Base-by-base conservation (phyloP, 2,888 invertebrate genomes). In the Glyphotaelius pellucidus region DNA sequence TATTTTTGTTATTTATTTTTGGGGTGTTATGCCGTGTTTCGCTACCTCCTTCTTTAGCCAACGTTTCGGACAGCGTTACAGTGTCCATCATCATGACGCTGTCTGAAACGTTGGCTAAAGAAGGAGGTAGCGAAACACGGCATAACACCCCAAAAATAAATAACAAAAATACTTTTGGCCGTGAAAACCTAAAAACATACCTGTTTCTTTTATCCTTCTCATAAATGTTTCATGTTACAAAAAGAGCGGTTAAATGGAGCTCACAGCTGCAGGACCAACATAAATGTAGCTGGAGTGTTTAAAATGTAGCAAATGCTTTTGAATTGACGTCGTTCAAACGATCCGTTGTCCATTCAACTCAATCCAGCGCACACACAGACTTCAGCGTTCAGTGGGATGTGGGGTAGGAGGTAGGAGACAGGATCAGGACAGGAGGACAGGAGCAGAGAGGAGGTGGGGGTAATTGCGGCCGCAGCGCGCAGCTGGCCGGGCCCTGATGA, bases 401-500 rank as follows among this genome's bases (percentile, higher is more conserved):
- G 67, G n/a, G 25, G 67, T 67, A 31, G 83, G 80, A 31, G 80
- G 80, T 25, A 31, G 80, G 80, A 12, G 80, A 14, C 83, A 25
- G 83, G 83, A 35, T n/a, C 31, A 11, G 30, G 83, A 12, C 5
- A 14, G 12, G 80, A 31, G 80, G 30, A 14, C 32, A 19, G 30
- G 30, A 15, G 81, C 11, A 25, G 38, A 35, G 84, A 38, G 84
- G 35, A 32, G 35, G 83, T 7, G 84, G 90, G 79, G 90, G 31
- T n/a, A 90, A 67, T 84, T 35, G 84, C 32, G 47, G 85, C 92
- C 52, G 52, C 35, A 35, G 35, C 35, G 35, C 35, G 35, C 67
- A 67, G 67, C 67, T 67, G 52, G 90, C 90, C 88, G 92, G 31
- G 79, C 88, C 79, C 88, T 89, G 88, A 89, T 89, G 79, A 89